Evolutionary conservation across 2,797 vertebrate genomes (phyloP).

Genomic region (Halcyon leucocephala): DNA sequence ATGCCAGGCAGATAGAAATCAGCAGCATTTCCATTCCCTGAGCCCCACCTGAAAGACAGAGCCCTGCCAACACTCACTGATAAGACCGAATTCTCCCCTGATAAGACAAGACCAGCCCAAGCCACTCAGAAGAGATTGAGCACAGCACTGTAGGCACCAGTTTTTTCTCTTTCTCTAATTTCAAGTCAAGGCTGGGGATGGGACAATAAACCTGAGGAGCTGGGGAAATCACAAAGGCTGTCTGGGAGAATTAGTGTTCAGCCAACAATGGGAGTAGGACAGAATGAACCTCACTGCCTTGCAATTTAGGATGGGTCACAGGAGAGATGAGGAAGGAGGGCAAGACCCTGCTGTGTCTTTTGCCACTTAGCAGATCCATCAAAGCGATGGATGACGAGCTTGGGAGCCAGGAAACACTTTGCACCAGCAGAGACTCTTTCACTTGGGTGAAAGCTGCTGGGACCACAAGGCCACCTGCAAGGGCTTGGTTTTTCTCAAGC

Average conservation of each 20-base stretch:
- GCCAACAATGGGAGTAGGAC: neutral
- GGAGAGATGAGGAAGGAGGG: neutral
- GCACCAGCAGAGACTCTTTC: neutral
- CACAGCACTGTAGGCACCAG: neutral
- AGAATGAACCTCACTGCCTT: neutral
- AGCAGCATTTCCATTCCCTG: neutral
- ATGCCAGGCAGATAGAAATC: slow-evolving; percentile 13
- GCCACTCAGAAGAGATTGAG: neutral
- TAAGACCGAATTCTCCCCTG: neutral
- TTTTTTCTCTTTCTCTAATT: neutral
- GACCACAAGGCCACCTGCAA: neutral
- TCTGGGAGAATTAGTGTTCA: neutral
- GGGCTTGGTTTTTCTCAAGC: neutral
- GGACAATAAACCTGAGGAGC: neutral
- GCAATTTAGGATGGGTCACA: neutral
- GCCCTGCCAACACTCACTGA: rapidly evolving
- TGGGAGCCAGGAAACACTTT: neutral
- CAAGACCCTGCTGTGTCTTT: neutral
- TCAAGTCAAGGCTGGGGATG: neutral
- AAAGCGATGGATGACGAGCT: neutral
- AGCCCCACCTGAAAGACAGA: neutral
- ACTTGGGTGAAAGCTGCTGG: neutral
- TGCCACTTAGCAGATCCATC: neutral
- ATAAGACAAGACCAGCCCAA: neutral
- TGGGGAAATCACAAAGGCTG: neutral